Evolutionary conservation across 1,140 invertebrate genomes (phyloP).

Genomic region (Habropoda laboriosa): DNA sequence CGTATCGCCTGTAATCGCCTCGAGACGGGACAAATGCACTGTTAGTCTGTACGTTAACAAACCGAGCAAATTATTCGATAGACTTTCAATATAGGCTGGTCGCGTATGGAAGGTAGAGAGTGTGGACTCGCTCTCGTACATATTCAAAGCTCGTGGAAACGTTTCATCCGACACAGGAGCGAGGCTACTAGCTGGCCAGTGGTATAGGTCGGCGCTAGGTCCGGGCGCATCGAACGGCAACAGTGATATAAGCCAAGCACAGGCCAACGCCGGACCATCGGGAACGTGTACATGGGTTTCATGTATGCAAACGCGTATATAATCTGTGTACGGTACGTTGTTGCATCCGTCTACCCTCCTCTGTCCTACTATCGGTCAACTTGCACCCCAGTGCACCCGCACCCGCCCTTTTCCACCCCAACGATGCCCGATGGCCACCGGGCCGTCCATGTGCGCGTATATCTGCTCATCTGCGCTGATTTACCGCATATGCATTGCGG

Average conservation of each 20-base stretch:
- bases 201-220: slow-evolving; percentile 9
- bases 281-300: slow-evolving; percentile 41
- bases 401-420: slow-evolving; percentile 41
- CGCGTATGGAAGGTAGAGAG: neutral
- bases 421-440: slow-evolving; percentile 42
- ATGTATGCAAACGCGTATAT: slow-evolving; percentile 55
- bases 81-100: neutral
- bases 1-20: neutral
- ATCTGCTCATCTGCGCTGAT: slow-evolving; percentile 56
- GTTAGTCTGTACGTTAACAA: neutral
- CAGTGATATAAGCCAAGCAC: slow-evolving; percentile 48
- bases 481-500: slow-evolving; percentile 60
- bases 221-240: slow-evolving; percentile 36
- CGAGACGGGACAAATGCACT: neutral
- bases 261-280: slow-evolving; percentile 24
- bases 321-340: slow-evolving; percentile 53
- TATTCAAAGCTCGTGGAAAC: slow-evolving; percentile 33
- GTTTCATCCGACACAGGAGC: slow-evolving; percentile 1
- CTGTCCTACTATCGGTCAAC: slow-evolving; percentile 44
- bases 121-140: too few relatives aligned
- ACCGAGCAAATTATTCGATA: slow-evolving; percentile 38
- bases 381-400: slow-evolving; percentile 6
- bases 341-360: slow-evolving; percentile 39
- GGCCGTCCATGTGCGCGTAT: slow-evolving; percentile 26
- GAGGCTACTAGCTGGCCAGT: too few relatives aligned